Conservation (phyloP, 2,113 vertebrate species). For the Plotosus lineatus region DNA sequence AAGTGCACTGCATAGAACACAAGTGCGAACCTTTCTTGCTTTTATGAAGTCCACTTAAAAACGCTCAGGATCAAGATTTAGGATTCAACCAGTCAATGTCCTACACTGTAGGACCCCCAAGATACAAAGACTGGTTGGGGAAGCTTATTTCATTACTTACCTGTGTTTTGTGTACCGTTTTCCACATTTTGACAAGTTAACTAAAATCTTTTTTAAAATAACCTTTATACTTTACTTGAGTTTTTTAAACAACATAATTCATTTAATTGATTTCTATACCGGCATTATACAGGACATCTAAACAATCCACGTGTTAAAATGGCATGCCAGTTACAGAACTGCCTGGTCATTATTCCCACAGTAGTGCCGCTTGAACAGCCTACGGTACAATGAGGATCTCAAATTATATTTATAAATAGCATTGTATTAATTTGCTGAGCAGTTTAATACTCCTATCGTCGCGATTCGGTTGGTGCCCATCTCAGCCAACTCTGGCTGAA, state of each 20-base stretch:
- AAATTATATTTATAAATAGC: neutral
- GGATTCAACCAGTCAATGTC: slow-evolving; percentile 28
- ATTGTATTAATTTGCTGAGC: too few species aligned
- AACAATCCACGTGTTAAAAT: neutral
- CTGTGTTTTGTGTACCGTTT: neutral
- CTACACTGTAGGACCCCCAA: slow-evolving; percentile 50
- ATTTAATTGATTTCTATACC: neutral
- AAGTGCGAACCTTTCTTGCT: neutral
- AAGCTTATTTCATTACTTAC: neutral
- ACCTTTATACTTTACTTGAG: neutral
- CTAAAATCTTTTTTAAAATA: neutral
- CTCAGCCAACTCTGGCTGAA: too few species aligned
- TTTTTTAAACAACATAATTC: neutral
- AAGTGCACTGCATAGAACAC: neutral
- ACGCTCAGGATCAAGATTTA: neutral
- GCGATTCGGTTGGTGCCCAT: too few species aligned
- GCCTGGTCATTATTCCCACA: neutral
- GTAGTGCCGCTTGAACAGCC: too few species aligned
- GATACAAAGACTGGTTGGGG: neutral
- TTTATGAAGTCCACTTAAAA: neutral
- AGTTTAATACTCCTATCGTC: too few species aligned
- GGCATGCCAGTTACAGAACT: too few species aligned
- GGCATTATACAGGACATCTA: neutral
- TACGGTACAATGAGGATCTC: neutral
- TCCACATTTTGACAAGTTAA: neutral